Base-by-base conservation (phyloP, 2,797 vertebrate species). In the Semotilus atromaculatus region DNA sequence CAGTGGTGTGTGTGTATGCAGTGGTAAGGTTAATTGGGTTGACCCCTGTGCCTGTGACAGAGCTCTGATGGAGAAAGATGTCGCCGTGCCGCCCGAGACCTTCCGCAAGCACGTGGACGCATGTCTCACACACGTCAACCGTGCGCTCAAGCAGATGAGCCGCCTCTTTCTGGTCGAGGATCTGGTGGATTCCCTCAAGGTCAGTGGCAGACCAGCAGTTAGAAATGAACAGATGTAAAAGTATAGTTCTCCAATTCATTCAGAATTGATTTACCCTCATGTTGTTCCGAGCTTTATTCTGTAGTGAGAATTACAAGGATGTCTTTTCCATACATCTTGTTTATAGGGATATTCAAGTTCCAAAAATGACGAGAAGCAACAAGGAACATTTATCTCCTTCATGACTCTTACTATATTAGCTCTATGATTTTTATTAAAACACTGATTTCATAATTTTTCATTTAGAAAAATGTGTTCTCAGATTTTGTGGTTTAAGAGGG, bases 151-250 rank as follows among this genome's bases (percentile, higher is more conserved):
- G 86, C 92, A 96, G 88, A 88, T 97, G 89, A 93, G 96, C 85
- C 97, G 95, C 80, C 97, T 98, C 86, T 98, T 98, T 91, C 93
- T 98, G 91, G 97, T 98, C 7, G 96, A 98, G 88, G 97, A 98
- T 88, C 94, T 98, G 3, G 95, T 98, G 81, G 97, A 98, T 92
- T 98, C 97, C 71, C 94, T 98, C 70, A 98, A 98, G 97, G 97
- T 98, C 85, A 92, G 93, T 70, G 31, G 14, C 13, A 29, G 26
- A 29, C 16, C 4, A 11, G 55, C 53, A 13, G 53, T 67, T 80
- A 71, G 68, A 45, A 72, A 67, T 40, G 1, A 72, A 31, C 31
- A 7, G 38, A 36, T 60, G 31, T 62, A 82, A 45, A 18, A 2
- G 43, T 7, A 14, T 6, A 60, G 40, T 9, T n/a, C 5, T 14